A percentile compares a stretch with the other conserved stretches of the same genome.
phyloP scores from a whole-genome alignment of 1,140 invertebrate species.

The Scaptomyza graminum region DNA sequence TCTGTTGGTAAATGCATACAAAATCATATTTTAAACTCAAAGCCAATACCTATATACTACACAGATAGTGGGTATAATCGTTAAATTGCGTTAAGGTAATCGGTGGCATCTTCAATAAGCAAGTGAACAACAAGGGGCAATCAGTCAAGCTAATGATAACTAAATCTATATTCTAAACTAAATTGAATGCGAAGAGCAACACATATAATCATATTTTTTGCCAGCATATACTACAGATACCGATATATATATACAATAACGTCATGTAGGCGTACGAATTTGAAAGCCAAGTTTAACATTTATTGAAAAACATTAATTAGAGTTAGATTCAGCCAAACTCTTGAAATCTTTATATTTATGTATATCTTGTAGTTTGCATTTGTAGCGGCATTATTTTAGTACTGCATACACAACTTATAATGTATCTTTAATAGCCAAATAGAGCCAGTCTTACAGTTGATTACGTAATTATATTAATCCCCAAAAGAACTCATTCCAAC shows the following conservation, averaged over 20 bases:
- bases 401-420: neutral
- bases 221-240: slow-evolving; percentile 59
- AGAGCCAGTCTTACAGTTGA: slow-evolving; percentile 3
- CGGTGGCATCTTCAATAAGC: slow-evolving; percentile 52
- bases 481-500: neutral
- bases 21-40: slow-evolving; percentile 51
- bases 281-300: slow-evolving; percentile 72
- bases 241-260: slow-evolving; percentile 34
- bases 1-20: slow-evolving; percentile 63
- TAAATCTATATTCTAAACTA: slow-evolving; percentile 43
- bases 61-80: slow-evolving; percentile 41
- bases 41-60: too few relatives aligned
- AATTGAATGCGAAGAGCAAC: slow-evolving; percentile 26
- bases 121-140: slow-evolving; percentile 62
- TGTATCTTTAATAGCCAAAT: neutral
- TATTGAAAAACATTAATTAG: slow-evolving; percentile 26
- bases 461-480: neutral
- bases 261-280: slow-evolving; percentile 58
- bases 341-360: slow-evolving; percentile 30
- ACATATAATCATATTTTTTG: slow-evolving; percentile 61
- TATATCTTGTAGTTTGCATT: slow-evolving; percentile 33
- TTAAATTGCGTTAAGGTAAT: slow-evolving; percentile 31
- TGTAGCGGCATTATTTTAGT: slow-evolving; percentile 22
- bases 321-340: slow-evolving; percentile 19
- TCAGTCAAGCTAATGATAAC: slow-evolving; percentile 67